Conservation (phyloP, 2,113 vertebrate genomes). For the Hydrochoerus hydrochaeris region DNA sequence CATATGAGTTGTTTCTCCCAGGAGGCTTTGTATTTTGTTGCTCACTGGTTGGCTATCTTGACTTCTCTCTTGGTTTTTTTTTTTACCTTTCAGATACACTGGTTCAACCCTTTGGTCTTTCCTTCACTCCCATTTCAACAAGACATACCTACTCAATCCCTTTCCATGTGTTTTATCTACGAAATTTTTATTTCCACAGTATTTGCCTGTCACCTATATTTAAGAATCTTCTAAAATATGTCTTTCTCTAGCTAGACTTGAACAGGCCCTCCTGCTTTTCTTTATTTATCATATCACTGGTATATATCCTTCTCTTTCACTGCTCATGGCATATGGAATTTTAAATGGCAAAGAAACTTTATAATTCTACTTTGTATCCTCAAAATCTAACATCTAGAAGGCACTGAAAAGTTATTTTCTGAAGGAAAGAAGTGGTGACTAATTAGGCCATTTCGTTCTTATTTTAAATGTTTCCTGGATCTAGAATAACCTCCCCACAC, state of each 20-base stretch:
- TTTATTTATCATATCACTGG: not conserved
- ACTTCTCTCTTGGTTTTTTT: too few relatives aligned
- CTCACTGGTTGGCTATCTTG: too few relatives aligned
- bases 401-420: not conserved
- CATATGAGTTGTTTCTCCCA: too few relatives aligned
- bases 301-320: not conserved
- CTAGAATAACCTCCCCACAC: not conserved
- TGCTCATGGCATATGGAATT: accelerated
- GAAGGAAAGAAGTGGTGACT: not conserved
- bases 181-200: not conserved
- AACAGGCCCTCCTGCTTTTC: not conserved
- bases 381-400: not conserved
- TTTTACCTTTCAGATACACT: too few relatives aligned
- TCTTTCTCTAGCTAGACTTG: not conserved
- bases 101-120: too few relatives aligned
- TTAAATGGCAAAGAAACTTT: not conserved
- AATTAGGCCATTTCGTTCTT: not conserved
- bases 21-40: too few relatives aligned
- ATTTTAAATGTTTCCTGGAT: not conserved
- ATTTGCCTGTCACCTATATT: not conserved
- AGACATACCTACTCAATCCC: too few relatives aligned
- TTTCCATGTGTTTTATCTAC: not conserved
- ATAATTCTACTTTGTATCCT: not conserved
- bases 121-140: too few relatives aligned
- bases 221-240: not conserved